Evolutionary conservation across 2,888 invertebrate genomes (phyloP), one percentile per base, ranked within the genome.

Genomic region (Papilio gigon): DNA sequence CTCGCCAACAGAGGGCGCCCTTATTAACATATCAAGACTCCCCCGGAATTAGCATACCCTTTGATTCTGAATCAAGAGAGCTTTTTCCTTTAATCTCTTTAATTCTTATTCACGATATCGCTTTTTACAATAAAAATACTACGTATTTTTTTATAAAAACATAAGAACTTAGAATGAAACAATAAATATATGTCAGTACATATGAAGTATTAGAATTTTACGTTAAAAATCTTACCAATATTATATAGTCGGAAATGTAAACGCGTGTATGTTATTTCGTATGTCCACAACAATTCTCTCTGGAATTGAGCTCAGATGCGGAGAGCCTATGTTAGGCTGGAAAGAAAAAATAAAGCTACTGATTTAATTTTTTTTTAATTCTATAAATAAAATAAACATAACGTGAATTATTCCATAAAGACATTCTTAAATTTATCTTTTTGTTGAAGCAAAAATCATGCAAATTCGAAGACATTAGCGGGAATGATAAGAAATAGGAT

Each of bases 381-480:
- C 47, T 4, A 1, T 4, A 22, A 22, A 9, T 9, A 47, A 40
- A 47, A 47, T 22, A 47, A 47, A 22, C 47, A 44, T 22, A 22
- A 44, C 11, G 22, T 11, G 22, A 44, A 44, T 44, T 22, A 44
- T 22, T 44, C 2, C 17, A 17, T 47, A 47, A 44, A 44, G 20
- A 70, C 68, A 66, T 65, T 60, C 68, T 69, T 67, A 70, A 71
- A 71, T 68, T 64, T 73, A 68, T 79, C 80, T 86, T 84, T 85
- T 83, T 80, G 79, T 80, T 77, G 80, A 77, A 82, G 78, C 79
- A 73, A 73, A 83, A 69, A 65, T 69, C 69, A 92, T 91, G 90
- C 89, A 88, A 92, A 91, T 92, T 78, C 77, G 68, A 78, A 84
- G 87, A 87, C 91, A 89, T 92, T 92, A 90, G 87, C 85, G 85